phyloP scores from a whole-genome alignment of 2,888 invertebrate genomes.

The Choreutis nemorana region DNA sequence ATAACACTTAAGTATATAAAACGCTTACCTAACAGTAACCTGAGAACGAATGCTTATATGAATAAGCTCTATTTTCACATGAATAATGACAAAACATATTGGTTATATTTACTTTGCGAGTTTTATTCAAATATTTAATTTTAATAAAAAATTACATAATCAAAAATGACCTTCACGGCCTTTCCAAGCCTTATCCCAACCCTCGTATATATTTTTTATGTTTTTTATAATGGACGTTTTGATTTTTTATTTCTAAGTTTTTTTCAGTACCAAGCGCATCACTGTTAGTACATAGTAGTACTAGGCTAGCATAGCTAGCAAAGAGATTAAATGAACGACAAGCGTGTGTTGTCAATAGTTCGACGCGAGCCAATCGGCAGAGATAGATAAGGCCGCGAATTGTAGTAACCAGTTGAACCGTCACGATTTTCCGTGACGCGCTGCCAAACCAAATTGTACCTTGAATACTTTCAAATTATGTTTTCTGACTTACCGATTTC shows the following conservation, averaged over 20 bases:
- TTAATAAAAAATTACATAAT: too few species aligned
- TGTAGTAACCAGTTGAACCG: not conserved
- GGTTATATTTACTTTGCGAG: too few species aligned
- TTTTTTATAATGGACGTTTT: constrained; percentile 13
- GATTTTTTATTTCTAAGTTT: constrained; percentile 32
- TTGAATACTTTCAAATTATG: constrained; percentile 1
- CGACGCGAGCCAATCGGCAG: constrained; percentile 18
- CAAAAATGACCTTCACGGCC: too few species aligned
- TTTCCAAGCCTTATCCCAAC: too few species aligned
- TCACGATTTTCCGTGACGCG: not conserved
- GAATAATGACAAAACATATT: too few species aligned
- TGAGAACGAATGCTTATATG: too few species aligned
- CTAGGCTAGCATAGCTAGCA: constrained; percentile 39
- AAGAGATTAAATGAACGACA: constrained; percentile 24
- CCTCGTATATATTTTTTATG: too few species aligned
- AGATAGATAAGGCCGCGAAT: constrained; percentile 7
- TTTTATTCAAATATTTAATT: too few species aligned
- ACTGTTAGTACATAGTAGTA: constrained; percentile 57
- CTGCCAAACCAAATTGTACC: not conserved
- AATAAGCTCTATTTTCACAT: too few species aligned
- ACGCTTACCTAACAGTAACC: too few species aligned
- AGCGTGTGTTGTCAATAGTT: constrained; percentile 21
- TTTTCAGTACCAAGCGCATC: constrained; percentile 51
- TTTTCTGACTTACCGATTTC: constrained; percentile 57
- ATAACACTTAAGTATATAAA: too few species aligned